phyloP scores from a whole-genome alignment of 2,888 invertebrate genomes.

The Platypus cylindrus region DNA sequence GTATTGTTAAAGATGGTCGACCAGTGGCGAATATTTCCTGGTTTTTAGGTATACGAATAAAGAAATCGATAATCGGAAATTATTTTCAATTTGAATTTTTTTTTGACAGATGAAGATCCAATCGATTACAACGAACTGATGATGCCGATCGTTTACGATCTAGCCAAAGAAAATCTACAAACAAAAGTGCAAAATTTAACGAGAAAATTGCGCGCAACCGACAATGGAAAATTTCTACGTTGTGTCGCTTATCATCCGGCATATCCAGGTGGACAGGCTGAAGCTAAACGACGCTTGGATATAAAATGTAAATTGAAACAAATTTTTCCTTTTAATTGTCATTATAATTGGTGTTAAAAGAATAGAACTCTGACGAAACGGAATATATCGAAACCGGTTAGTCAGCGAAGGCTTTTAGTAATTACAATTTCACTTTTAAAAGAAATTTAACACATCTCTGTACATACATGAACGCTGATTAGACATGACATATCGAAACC shows the following conservation, averaged over 20 bases:
- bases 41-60: constrained; percentile 55
- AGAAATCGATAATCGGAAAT: too few species aligned
- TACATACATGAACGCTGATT: too few species aligned
- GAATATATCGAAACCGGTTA: too few species aligned
- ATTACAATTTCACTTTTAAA: too few species aligned
- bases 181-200: constrained; percentile 55
- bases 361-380: too few species aligned
- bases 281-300: constrained; percentile 37
- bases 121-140: constrained; percentile 40
- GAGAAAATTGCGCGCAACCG: constrained; percentile 46
- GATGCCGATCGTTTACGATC: constrained; percentile 39
- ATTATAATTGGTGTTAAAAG: too few species aligned
- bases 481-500: too few species aligned
- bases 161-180: constrained; percentile 44
- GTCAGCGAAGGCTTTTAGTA: too few species aligned
- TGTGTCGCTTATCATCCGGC: constrained; percentile 60
- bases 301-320: constrained; percentile 44
- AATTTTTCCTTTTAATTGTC: neutral
- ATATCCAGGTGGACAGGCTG: constrained; percentile 30
- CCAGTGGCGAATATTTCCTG: constrained; percentile 68
- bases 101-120: constrained; percentile 43
- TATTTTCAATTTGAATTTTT: neutral
- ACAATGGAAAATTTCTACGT: constrained; percentile 49
- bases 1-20: constrained; percentile 54
- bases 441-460: too few species aligned